These are phyloP conservation scores for Muscicapa striata DNA, from an alignment of 2,797 vertebrate genomes.

Conservation along the genomic window DNA sequence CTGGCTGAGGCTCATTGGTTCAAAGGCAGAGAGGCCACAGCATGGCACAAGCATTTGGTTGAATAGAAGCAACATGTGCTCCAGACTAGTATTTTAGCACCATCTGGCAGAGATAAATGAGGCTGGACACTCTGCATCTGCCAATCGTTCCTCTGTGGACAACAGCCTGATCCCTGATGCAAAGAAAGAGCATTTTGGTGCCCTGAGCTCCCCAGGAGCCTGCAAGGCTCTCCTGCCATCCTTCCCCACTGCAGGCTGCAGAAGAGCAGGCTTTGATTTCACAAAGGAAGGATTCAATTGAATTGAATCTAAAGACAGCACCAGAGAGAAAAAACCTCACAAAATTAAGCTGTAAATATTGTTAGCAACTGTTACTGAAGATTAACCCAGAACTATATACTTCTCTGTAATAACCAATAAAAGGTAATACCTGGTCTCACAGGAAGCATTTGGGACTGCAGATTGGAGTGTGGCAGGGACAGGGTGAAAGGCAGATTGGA, in stretches of 20 bases:
- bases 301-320: background rate
- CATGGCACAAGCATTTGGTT: slow-evolving; percentile 44
- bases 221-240: background rate
- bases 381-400: background rate
- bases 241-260: background rate
- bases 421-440: background rate
- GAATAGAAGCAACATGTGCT: slow-evolving; percentile 62
- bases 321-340: background rate
- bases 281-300: background rate
- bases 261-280: background rate
- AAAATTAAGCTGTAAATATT: slow-evolving; percentile 6
- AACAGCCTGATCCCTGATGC: slow-evolving; percentile 23
- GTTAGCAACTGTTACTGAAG: background rate
- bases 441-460: background rate
- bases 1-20: slow-evolving; percentile 29
- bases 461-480: background rate
- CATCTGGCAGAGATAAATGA: slow-evolving; percentile 67
- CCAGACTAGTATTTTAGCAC: background rate
- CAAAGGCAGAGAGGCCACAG: slow-evolving; percentile 19
- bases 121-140: slow-evolving; percentile 53
- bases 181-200: background rate
- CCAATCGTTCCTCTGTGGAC: background rate
- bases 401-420: background rate
- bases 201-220: background rate
- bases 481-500: background rate